Conservation (phyloP, 2,113 vertebrate species). For the Hydrochoerus hydrochaeris region DNA sequence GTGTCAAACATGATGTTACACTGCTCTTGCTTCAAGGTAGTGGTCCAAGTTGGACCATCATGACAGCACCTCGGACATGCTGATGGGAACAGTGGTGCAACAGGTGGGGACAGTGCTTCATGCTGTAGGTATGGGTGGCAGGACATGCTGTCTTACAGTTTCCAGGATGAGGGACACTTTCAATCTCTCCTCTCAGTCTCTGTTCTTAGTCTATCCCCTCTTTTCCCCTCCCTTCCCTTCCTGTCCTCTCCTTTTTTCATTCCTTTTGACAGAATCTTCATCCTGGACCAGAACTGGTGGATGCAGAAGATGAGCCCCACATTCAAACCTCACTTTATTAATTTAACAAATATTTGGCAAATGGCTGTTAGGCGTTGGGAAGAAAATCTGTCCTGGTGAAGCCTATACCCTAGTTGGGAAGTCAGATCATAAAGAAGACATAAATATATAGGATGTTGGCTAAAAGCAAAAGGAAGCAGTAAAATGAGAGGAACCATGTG, state of each 20-base stretch:
- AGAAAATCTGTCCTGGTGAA: not conserved
- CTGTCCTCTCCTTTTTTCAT: not conserved
- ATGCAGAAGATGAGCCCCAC: not conserved
- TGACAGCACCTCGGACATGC: not conserved
- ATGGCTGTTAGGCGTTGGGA: not conserved
- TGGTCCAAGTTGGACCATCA: not conserved
- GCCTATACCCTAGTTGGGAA: not conserved
- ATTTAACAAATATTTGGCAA: not conserved
- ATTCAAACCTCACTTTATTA: no score
- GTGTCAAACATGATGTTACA: conserved; percentile 35
- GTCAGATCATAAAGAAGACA: not conserved
- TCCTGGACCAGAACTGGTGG: not conserved
- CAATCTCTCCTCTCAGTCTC: not conserved
- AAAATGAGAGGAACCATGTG: not conserved
- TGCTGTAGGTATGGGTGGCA: rapidly evolving
- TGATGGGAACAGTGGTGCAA: not conserved
- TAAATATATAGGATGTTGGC: not conserved
- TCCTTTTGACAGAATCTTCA: conserved; percentile 10
- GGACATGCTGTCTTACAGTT: not conserved
- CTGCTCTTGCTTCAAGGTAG: not conserved
- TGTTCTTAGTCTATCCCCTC: not conserved
- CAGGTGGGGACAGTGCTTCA: rapidly evolving
- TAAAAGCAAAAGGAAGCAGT: not conserved
- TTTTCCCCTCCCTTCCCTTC: not conserved
- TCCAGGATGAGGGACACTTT: not conserved